Evolutionary conservation across 2,888 invertebrate species (phyloP), one percentile per base, ranked within the genome.

Genomic region (Sycophila texana): DNA sequence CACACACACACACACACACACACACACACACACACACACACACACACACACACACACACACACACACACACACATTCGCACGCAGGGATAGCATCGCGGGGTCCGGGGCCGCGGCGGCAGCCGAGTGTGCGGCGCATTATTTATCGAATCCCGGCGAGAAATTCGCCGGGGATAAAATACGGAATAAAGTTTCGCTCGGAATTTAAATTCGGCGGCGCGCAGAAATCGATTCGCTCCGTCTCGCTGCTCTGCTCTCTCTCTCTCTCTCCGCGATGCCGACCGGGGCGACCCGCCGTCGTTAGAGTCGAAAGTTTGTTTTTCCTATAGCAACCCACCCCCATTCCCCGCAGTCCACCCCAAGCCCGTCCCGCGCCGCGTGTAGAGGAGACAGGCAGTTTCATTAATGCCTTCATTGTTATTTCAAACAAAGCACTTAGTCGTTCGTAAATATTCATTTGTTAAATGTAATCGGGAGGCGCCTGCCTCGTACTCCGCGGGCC

Each of bases 281-380:
- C 20, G 22, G 7, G 55, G 22, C 3, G 5, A 53, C n/a, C n/a
- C 61, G 60, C 53, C 61, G n/a, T 55, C 51, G 4, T 10, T 14
- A n/a, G 60, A 26, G 51, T 12, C 60, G 58, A 55, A 78, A 73
- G 73, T 70, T 79, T 74, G 74, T 79, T 79, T 39, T 74, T 79
- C 79, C 74, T 79, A n/a, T n/a, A 79, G 79, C 73, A 70, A 79
- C 78, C 71, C 39, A 22, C 13, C 63, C 13, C 5, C 13, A 12
- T 20, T 3, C 2, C n/a, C 18, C 20, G 39, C 39, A 5, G 61
- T 16, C 61, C n/a, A 13, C 4, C 55, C 18, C n/a, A n/a, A n/a
- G n/a, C n/a, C n/a, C 55, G 16, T 18, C 16, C n/a, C n/a, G n/a
- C n/a, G n/a, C n/a, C n/a, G n/a, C n/a, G n/a, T n/a, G n/a, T n/a